Evolutionary conservation across 2,113 vertebrate species (phyloP).

Genomic region (Fukomys damarensis): DNA sequence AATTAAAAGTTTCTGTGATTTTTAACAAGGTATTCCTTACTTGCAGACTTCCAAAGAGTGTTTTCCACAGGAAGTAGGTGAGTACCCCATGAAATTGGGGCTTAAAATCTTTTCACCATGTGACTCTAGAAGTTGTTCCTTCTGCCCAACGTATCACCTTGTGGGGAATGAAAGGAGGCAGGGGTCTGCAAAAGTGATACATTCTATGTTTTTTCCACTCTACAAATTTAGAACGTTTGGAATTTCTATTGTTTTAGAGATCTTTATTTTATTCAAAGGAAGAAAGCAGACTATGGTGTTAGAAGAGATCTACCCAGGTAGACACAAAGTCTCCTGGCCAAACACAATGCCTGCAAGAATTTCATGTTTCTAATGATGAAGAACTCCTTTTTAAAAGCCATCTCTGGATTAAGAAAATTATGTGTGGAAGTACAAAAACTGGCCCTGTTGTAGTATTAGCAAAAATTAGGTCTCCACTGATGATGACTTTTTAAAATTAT

Average conservation of each 20-base stretch:
- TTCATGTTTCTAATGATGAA: background rate
- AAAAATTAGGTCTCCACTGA: background rate
- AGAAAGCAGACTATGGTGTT: constrained; percentile 73
- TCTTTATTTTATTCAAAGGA: background rate
- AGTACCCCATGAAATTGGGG: background rate
- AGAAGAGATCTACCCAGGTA: background rate
- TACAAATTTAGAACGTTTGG: background rate
- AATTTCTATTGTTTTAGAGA: background rate
- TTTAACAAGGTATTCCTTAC: constrained; percentile 6
- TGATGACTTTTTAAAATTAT: background rate
- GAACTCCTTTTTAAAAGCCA: background rate
- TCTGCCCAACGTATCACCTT: background rate
- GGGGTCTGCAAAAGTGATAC: background rate
- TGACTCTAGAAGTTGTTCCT: background rate
- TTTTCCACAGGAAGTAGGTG: constrained; percentile 3
- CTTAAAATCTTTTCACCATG: background rate
- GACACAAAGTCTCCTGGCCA: background rate
- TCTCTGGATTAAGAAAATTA: constrained; percentile 8
- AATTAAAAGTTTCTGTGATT: constrained; percentile 35
- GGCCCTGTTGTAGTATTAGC: background rate
- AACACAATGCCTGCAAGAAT: background rate
- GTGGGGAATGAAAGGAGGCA: background rate
- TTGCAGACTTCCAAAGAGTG: background rate
- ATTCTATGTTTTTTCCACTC: background rate
- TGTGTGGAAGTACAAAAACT: background rate